A percentile compares a stretch with the other conserved stretches of the same genome.
Conservation (phyloP, 2,797 vertebrate genomes). For the Micrastur ruficollis region DNA sequence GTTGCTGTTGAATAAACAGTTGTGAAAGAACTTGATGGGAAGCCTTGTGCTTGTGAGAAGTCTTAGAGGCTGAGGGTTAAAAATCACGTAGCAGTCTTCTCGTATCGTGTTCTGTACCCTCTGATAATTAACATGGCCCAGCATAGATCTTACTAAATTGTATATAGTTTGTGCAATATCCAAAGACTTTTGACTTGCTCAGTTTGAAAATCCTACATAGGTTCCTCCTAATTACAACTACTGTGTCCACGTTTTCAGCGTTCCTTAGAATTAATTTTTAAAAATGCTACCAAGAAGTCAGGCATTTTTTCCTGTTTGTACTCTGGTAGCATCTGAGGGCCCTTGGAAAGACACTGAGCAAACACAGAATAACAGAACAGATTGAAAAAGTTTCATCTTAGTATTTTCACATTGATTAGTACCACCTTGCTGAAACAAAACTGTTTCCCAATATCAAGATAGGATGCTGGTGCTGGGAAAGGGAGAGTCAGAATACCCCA, state of each 20-base stretch:
- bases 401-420: neutral
- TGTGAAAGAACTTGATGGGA: neutral
- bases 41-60: neutral
- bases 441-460: neutral
- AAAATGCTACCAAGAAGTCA: neutral
- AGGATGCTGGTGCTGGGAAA: neutral
- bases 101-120: neutral
- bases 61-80: neutral
- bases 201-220: neutral
- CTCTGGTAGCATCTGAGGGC: neutral
- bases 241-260: neutral
- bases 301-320: neutral
- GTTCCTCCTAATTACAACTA: neutral
- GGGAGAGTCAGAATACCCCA: neutral
- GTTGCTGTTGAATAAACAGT: neutral
- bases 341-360: neutral
- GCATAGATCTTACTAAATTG: neutral
- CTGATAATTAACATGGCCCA: neutral
- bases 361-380: neutral
- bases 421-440: neutral
- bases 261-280: neutral
- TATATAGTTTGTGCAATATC: neutral
- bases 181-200: neutral
- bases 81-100: neutral
- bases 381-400: neutral